phyloP scores from a whole-genome alignment of 2,888 invertebrate species.

The Galerucella pusilla region DNA sequence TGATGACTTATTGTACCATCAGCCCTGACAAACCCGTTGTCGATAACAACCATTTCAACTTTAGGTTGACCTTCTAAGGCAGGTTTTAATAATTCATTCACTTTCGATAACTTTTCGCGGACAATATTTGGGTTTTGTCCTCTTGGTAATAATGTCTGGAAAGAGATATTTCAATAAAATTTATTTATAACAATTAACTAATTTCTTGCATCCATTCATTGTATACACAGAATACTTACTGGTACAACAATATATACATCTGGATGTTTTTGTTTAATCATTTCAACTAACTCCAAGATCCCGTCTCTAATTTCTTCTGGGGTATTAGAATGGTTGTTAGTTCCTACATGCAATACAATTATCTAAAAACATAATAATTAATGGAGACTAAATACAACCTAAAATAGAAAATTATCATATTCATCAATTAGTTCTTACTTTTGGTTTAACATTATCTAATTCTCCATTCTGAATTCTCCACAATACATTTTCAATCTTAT shows the following conservation, averaged over 20 bases:
- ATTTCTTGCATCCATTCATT: constrained; percentile 2
- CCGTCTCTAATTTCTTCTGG: constrained; percentile 87
- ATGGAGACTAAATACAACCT: constrained; percentile 6
- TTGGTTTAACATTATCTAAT: constrained; percentile 88
- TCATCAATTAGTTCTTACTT: constrained; percentile 69
- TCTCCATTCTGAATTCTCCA: constrained; percentile 93
- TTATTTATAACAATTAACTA: constrained; percentile 7
- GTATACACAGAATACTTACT: constrained; percentile 71
- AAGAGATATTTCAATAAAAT: constrained; percentile 45
- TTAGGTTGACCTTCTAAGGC: constrained; percentile 72
- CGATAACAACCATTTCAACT: constrained; percentile 82
- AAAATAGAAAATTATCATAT: constrained; percentile 8
- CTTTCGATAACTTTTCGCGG: constrained; percentile 79
- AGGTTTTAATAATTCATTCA: constrained; percentile 79
- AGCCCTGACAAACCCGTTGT: constrained; percentile 80
- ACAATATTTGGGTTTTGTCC: constrained; percentile 87
- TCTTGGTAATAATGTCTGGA: constrained; percentile 87
- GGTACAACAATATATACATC: constrained; percentile 85
- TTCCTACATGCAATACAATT: constrained; percentile 87
- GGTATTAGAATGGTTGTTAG: constrained; percentile 85
- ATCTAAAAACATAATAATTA: constrained; percentile 68
- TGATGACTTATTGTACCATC: constrained; percentile 85
- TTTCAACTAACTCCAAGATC: constrained; percentile 79
- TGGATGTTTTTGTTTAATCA: constrained; percentile 81
- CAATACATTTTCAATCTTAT: constrained; percentile 87